Evolutionary conservation across 2,797 vertebrate genomes (phyloP).

Genomic region (Siniperca obscura): DNA sequence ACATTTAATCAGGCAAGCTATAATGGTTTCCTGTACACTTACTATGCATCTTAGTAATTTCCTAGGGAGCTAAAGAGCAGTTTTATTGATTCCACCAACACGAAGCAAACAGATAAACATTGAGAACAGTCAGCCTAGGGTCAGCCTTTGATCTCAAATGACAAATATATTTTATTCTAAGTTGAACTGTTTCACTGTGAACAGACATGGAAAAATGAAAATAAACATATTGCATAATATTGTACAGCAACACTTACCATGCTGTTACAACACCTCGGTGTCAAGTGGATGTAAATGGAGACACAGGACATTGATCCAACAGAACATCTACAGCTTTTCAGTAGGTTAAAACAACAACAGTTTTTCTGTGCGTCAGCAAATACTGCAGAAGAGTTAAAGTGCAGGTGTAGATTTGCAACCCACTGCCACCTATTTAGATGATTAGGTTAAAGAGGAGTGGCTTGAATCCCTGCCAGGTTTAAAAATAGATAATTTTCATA

Average conservation of each 20-base stretch:
- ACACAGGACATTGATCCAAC: slow-evolving; percentile 51
- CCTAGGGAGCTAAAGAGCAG: slow-evolving; percentile 39
- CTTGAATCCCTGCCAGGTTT: background rate
- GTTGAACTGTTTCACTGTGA: background rate
- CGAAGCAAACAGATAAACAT: slow-evolving; percentile 26
- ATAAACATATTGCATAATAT: background rate
- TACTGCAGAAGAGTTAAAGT: background rate
- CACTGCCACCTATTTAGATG: background rate
- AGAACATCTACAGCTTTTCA: slow-evolving; percentile 10
- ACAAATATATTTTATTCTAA: background rate
- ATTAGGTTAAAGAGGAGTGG: background rate
- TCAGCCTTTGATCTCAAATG: background rate
- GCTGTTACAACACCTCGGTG: background rate
- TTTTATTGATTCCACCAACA: slow-evolving; percentile 66
- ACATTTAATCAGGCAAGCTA: slow-evolving; percentile 51
- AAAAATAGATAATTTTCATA: background rate
- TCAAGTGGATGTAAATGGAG: slow-evolving; percentile 33
- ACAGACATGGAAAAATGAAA: background rate
- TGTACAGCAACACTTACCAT: background rate
- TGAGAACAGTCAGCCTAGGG: background rate
- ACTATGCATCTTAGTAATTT: slow-evolving; percentile 41
- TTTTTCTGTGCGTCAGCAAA: background rate
- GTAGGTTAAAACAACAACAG: background rate
- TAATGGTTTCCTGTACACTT: slow-evolving; percentile 71
- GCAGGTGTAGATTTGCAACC: background rate